Percentiles rank a stretch among this genome's conserved stretches.
Conservation (phyloP, 2,888 invertebrate species). For the Hemistola chrysoprasaria region DNA sequence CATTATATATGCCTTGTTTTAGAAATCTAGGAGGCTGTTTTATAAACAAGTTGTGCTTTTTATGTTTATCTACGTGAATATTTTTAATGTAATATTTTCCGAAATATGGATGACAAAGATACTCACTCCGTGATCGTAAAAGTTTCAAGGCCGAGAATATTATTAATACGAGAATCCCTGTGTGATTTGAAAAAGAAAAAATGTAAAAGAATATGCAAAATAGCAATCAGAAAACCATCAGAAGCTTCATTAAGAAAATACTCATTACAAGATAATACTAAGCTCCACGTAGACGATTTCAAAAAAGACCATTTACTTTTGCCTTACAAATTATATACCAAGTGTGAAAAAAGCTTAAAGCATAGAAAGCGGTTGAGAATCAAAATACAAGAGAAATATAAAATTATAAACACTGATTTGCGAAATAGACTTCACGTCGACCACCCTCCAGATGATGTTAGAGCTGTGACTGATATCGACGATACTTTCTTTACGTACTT, state of each 20-base stretch:
- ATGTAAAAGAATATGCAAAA: constrained; percentile 18
- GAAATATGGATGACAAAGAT: constrained; percentile 38
- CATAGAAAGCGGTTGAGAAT: constrained; percentile 41
- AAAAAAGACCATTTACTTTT: constrained; percentile 48
- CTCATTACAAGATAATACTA: constrained; percentile 37
- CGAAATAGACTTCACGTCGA: constrained; percentile 43
- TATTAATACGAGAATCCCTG: constrained; percentile 17
- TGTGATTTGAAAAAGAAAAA: constrained; percentile 22
- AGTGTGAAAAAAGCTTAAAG: constrained; percentile 41
- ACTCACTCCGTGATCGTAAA: constrained; percentile 39
- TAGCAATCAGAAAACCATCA: constrained; percentile 27
- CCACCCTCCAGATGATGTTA: constrained; percentile 41
- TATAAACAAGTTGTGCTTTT: not conserved
- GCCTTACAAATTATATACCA: constrained; percentile 50
- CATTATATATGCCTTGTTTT: not conserved
- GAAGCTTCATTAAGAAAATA: constrained; percentile 34
- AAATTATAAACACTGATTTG: constrained; percentile 47
- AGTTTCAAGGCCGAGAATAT: constrained; percentile 40
- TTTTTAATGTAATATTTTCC: not conserved
- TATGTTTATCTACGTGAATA: not conserved
- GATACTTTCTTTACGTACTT: constrained; percentile 49
- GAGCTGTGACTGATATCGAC: constrained; percentile 51
- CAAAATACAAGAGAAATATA: constrained; percentile 48
- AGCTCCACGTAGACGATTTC: constrained; percentile 37
- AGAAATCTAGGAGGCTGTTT: constrained; percentile 5